These are phyloP conservation scores for Dinomys branickii DNA, from an alignment of 2,113 vertebrate species.

Conservation along the genomic window DNA sequence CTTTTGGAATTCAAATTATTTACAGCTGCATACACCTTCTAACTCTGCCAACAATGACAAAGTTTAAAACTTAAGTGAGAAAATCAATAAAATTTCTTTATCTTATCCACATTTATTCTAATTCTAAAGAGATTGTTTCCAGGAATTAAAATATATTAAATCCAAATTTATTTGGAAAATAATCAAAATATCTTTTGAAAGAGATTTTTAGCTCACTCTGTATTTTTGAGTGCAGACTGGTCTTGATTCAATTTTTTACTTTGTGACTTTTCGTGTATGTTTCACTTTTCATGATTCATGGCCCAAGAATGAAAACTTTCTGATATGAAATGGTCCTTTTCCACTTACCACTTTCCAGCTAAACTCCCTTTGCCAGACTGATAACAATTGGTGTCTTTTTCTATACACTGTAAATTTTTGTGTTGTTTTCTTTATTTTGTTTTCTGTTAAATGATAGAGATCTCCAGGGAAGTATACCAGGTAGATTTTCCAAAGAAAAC, in stretches of 20 bases:
- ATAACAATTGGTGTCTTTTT: not conserved
- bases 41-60: not conserved
- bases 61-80: conserved; percentile 21
- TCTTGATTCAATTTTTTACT: not conserved
- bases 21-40: conserved; percentile 41
- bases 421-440: not conserved
- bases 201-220: not conserved
- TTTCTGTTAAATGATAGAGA: not conserved
- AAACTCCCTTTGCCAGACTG: not conserved
- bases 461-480: not conserved
- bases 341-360: not conserved
- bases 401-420: not conserved
- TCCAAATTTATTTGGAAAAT: not conserved
- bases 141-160: conserved; percentile 20
- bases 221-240: not conserved
- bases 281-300: not conserved
- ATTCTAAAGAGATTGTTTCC: conserved; percentile 3
- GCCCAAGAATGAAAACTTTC: not conserved
- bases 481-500: conserved; percentile 26
- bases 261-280: not conserved
- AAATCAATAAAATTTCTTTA: not conserved
- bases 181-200: not conserved
- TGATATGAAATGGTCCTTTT: not conserved
- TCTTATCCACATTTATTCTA: not conserved
- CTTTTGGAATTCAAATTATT: conserved; percentile 54